Evolutionary conservation across 2,888 invertebrate species (phyloP).

Genomic region (Creontiades dilutus): DNA sequence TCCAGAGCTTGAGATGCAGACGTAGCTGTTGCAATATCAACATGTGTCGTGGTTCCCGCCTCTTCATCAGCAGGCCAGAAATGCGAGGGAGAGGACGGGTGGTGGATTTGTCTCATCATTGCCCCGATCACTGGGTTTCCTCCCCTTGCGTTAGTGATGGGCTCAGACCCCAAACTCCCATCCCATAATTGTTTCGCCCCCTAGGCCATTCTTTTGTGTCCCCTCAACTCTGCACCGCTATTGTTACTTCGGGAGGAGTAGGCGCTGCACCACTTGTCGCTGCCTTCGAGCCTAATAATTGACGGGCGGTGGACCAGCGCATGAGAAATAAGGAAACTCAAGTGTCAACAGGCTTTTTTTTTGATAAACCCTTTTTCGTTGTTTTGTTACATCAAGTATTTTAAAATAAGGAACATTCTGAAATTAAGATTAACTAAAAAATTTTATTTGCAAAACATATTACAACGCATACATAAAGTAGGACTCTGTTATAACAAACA

Average conservation of each 20-base stretch:
- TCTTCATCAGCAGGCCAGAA: not conserved
- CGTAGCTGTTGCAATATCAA: not conserved
- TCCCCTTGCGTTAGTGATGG: not conserved
- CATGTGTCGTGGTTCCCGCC: not conserved
- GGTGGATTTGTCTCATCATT: not conserved
- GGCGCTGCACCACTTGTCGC: not conserved
- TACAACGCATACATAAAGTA: too few species aligned
- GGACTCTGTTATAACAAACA: too few species aligned
- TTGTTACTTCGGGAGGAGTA: not conserved
- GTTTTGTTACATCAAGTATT: too few species aligned
- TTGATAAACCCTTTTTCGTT: too few species aligned
- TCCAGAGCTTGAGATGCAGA: too few species aligned
- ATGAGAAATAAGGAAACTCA: too few species aligned
- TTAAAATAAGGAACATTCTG: too few species aligned
- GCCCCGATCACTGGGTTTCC: slow-evolving; percentile 10
- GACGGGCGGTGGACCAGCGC: not conserved
- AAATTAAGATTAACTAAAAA: too few species aligned
- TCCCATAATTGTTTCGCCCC: not conserved
- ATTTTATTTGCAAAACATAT: too few species aligned
- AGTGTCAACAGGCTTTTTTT: too few species aligned
- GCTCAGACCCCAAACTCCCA: not conserved
- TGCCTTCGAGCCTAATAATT: not conserved
- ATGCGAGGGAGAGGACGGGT: too few species aligned
- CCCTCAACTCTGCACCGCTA: not conserved
- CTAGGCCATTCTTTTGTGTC: not conserved